Evolutionary conservation across 2,888 invertebrate species (phyloP).

Genomic region (Zaprionus obscuricornis): DNA sequence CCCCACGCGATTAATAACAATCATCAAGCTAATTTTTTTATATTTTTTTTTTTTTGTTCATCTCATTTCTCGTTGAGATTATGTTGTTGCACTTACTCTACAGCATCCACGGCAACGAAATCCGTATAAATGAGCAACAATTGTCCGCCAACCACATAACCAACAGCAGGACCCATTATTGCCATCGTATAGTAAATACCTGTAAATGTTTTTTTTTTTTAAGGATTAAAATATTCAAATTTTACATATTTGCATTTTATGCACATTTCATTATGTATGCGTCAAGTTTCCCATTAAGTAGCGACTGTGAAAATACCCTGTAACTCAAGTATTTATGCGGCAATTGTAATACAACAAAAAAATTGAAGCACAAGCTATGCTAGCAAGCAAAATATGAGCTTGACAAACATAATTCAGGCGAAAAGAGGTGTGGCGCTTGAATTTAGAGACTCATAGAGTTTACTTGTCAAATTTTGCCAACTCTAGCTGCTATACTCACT

Average conservation of each 20-base stretch:
- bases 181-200: constrained; percentile 93
- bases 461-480: too few relatives aligned
- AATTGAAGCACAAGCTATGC: too few relatives aligned
- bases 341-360: too few relatives aligned
- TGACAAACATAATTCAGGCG: too few relatives aligned
- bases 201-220: constrained; percentile 73
- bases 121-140: constrained; percentile 91
- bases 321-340: too few relatives aligned
- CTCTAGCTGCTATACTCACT: too few relatives aligned
- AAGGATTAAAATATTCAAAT: not conserved
- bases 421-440: too few relatives aligned
- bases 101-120: constrained; percentile 86
- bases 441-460: too few relatives aligned
- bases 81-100: constrained; percentile 88
- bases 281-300: not conserved
- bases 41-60: too few relatives aligned
- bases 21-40: constrained; percentile 36
- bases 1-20: constrained; percentile 64
- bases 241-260: not conserved
- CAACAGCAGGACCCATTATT: constrained; percentile 91
- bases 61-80: too few relatives aligned
- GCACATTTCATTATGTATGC: not conserved
- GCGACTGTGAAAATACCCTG: too few relatives aligned
- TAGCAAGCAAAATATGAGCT: too few relatives aligned
- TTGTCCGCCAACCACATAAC: constrained; percentile 93